phyloP scores from a whole-genome alignment of 2,797 vertebrate genomes.

The Allobates femoralis region DNA sequence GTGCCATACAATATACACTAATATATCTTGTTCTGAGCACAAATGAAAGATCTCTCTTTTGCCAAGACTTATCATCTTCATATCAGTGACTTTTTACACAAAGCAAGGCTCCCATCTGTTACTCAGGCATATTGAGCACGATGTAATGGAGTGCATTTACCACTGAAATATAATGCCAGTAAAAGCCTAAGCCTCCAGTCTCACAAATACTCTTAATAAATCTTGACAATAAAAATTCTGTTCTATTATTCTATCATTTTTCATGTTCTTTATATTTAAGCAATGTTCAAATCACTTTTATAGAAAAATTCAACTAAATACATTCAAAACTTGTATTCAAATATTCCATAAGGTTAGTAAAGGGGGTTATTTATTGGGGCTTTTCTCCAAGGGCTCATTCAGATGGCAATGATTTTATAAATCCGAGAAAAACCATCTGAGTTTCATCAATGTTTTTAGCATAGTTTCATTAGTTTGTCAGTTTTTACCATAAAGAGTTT shows the following conservation, averaged over 20 bases:
- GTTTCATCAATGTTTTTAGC: too few relatives aligned
- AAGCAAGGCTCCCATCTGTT: slow-evolving; percentile 9
- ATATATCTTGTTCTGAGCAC: background rate
- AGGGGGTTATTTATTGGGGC: too few relatives aligned
- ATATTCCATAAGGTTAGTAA: background rate
- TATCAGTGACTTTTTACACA: background rate
- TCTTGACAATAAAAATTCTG: background rate
- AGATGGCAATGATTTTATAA: too few relatives aligned
- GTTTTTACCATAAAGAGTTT: too few relatives aligned
- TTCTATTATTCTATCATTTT: background rate
- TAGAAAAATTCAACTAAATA: background rate
- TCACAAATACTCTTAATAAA: background rate
- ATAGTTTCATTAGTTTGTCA: too few relatives aligned
- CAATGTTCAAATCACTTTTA: background rate
- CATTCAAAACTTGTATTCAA: background rate
- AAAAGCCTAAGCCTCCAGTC: background rate
- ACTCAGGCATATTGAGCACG: background rate
- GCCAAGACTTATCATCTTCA: slow-evolving; percentile 27
- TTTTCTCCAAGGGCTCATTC: too few relatives aligned
- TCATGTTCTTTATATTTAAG: background rate
- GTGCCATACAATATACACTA: background rate
- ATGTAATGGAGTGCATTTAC: background rate
- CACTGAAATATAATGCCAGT: background rate
- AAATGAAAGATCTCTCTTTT: background rate
- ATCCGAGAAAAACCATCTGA: too few relatives aligned